Percentiles rank a stretch among this genome's conserved stretches.
Conservation (phyloP, 2,888 invertebrate species). For the Lycophotia porphyrea region DNA sequence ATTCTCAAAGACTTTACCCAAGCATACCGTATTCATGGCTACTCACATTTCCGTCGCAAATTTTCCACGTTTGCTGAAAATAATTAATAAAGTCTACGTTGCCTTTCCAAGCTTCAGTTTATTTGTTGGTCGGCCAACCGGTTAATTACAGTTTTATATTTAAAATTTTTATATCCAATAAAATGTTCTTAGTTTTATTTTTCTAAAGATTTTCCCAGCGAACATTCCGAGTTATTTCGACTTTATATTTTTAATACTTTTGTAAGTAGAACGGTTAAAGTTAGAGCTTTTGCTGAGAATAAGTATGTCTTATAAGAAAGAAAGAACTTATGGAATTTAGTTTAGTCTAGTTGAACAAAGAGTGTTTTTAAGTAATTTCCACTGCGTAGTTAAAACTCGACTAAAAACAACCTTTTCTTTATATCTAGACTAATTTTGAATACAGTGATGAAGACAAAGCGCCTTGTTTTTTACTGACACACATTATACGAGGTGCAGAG, state of each 20-base stretch:
- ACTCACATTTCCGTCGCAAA: conserved; percentile 63
- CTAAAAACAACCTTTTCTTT: not conserved
- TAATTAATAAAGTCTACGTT: conserved; percentile 70
- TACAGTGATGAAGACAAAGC: conserved; percentile 29
- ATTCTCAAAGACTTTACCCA: conserved; percentile 48
- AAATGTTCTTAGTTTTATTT: conserved; percentile 56
- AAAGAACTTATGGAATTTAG: conserved; percentile 27
- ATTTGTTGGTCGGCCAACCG: conserved; percentile 67
- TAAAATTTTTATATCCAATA: conserved; percentile 58
- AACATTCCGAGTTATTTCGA: conserved; percentile 40
- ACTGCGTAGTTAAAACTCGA: not conserved
- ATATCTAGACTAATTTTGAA: conserved; percentile 26
- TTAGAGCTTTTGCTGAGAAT: conserved; percentile 27
- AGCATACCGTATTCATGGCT: conserved; percentile 56
- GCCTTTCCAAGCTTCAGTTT: conserved; percentile 66
- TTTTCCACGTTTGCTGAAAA: conserved; percentile 68
- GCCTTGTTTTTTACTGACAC: conserved; percentile 44
- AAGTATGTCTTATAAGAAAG: conserved; percentile 21
- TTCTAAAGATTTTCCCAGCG: conserved; percentile 38
- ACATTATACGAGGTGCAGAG: conserved; percentile 47
- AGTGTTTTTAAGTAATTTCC: conserved; percentile 9
- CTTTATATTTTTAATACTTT: conserved; percentile 40
- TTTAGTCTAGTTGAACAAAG: conserved; percentile 23
- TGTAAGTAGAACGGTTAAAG: conserved; percentile 23
- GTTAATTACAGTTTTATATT: conserved; percentile 68